Conservation (phyloP, 2,113 vertebrate genomes). For the Bostrychus sinensis region DNA sequence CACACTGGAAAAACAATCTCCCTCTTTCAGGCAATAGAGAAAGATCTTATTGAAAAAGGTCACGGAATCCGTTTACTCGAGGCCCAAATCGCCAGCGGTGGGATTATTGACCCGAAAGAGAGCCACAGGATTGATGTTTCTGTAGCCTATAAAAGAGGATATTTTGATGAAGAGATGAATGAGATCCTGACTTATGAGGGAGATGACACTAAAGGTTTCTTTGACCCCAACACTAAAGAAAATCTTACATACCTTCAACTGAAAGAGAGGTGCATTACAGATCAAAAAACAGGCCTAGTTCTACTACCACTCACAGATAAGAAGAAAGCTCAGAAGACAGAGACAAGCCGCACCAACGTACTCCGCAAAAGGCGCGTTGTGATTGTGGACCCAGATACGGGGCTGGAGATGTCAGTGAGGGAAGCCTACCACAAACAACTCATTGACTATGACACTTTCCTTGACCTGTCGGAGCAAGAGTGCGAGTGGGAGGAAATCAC, state of each 20-base stretch:
- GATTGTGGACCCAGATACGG: constrained; percentile 95
- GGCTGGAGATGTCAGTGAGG: constrained; percentile 94
- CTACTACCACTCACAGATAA: constrained; percentile 91
- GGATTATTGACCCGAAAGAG: constrained; percentile 94
- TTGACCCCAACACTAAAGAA: constrained; percentile 97
- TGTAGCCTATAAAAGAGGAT: constrained; percentile 90
- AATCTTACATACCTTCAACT: constrained; percentile 96
- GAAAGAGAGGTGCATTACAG: constrained; percentile 91
- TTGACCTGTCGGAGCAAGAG: constrained; percentile 94
- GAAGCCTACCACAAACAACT: constrained; percentile 93
- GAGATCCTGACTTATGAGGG: constrained; percentile 91
- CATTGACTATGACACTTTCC: constrained; percentile 95
- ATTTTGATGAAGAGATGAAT: constrained; percentile 94
- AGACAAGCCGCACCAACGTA: constrained; percentile 88
- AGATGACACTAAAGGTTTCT: constrained; percentile 97
- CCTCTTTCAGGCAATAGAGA: constrained; percentile 96
- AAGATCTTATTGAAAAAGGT: constrained; percentile 93
- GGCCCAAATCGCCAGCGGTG: constrained; percentile 97
- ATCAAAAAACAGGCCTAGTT: constrained; percentile 87
- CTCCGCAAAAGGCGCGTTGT: constrained; percentile 94
- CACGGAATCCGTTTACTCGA: constrained; percentile 96
- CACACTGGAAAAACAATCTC: constrained; percentile 92
- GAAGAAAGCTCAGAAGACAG: constrained; percentile 75
- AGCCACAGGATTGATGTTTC: constrained; percentile 92
- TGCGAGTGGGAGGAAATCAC: constrained; percentile 99